Base-by-base conservation (phyloP, 2,888 invertebrate genomes). In the Lutraria lutraria region DNA sequence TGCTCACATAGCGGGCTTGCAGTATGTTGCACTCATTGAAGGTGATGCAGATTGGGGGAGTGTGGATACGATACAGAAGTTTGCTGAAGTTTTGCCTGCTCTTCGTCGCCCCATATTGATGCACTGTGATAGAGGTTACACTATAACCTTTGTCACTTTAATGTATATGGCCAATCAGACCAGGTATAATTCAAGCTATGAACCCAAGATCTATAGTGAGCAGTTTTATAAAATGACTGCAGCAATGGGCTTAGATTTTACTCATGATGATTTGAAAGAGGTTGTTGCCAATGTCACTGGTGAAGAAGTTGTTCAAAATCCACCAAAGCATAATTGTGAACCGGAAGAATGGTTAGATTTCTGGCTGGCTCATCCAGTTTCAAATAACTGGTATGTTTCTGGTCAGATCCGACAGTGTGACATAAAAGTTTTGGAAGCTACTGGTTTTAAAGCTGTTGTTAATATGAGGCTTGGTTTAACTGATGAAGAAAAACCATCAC, bases 381-480 rank as follows among this genome's bases (percentile, higher is more conserved):
- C 94, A 63, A 93, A 92, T 84, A 95, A 95, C 89, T 95, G 94
- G 94, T 95, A 92, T 90, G 92, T 92, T 2, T 93, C 93, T 25
- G 96, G 96, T n/a, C 95, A 95, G 90, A 94, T 96, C 4, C 87
- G 93, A 53, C 87, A 91, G 79, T 93, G 94, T 86, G 94, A 95
- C 82, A 81, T 96, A 0, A 80, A 92, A 34, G 90, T 91, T 21
- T 53, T 95, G 8, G 93, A 94, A 81, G 89, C 88, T 12, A 89
- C 91, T 56, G 95, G 95, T 0, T 94, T 94, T 86, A 94, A 94
- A 85, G 89, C 93, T 0, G 90, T 95, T 0, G 89, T 95, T n/a
- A 95, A 95, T 86, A 88, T 95, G 89, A 90, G 96, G 54, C 84
- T 90, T 19, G 95, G 95, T 16, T 87, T 93, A 21, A 90, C 91